Evolutionary conservation across 2,888 invertebrate species (phyloP).

Genomic region (Habrosyne pyritoides): DNA sequence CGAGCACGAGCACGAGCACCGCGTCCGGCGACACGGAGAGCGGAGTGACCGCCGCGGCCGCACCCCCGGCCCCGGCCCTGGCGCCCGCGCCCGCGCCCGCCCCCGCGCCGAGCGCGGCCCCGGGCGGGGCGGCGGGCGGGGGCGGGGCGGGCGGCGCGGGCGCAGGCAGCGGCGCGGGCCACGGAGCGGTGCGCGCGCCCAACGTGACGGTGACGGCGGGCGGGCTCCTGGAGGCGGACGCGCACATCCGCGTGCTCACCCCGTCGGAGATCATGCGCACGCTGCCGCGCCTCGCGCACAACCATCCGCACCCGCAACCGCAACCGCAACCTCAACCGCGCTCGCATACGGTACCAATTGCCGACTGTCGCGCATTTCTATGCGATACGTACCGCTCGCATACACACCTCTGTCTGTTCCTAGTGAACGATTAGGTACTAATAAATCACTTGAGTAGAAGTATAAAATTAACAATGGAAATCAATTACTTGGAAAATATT

Average conservation of each 20-base stretch:
- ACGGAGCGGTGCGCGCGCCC: slow-evolving; percentile 83
- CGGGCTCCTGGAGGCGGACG: slow-evolving; percentile 86
- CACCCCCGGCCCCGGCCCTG: slow-evolving; percentile 34
- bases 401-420: slow-evolving; percentile 12
- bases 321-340: slow-evolving; percentile 33
- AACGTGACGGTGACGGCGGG: slow-evolving; percentile 87
- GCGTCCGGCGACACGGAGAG: slow-evolving; percentile 62
- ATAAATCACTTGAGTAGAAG: not conserved
- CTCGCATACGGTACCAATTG: slow-evolving; percentile 31
- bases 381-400: not conserved
- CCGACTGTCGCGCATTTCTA: not conserved
- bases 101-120: slow-evolving; percentile 30
- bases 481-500: no score
- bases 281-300: slow-evolving; percentile 92
- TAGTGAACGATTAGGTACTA: not conserved
- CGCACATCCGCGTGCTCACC: slow-evolving; percentile 94
- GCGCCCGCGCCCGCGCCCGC: slow-evolving; percentile 29
- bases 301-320: slow-evolving; percentile 57
- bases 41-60: slow-evolving; percentile 27
- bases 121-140: slow-evolving; percentile 26
- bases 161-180: no score
- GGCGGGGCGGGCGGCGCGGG: slow-evolving; percentile 27
- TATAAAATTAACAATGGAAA: no score
- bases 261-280: slow-evolving; percentile 96
- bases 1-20: slow-evolving; percentile 45